phyloP scores from a whole-genome alignment of 2,797 vertebrate species.

The Sparidentex hasta region DNA sequence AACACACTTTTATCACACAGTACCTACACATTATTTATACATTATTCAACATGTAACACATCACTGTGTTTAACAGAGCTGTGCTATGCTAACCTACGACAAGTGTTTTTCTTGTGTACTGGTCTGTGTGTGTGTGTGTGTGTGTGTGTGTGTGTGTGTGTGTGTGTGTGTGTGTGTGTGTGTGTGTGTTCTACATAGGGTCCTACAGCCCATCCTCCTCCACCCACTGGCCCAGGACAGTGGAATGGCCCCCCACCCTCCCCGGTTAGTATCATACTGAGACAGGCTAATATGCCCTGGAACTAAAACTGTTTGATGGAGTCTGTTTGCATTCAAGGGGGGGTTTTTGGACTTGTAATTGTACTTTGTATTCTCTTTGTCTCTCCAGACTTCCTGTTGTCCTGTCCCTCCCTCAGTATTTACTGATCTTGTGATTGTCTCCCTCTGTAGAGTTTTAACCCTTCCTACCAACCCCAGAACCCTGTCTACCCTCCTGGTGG shows the following conservation, averaged over 20 bases:
- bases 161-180: not conserved
- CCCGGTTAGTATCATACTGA: constrained; percentile 46
- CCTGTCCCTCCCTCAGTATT: not conserved
- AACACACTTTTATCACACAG: not conserved
- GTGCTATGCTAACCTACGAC: not conserved
- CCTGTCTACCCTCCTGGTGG: constrained; percentile 59
- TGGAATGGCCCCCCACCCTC: constrained; percentile 61
- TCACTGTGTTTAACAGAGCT: not conserved
- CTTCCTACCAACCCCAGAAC: constrained; percentile 59
- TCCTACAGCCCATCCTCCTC: constrained; percentile 58
- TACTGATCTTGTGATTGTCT: constrained; percentile 9
- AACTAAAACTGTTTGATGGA: not conserved
- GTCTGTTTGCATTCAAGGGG: not conserved
- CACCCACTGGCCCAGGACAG: constrained; percentile 53
- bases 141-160: not conserved
- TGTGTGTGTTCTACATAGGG: constrained; percentile 34
- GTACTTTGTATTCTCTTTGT: not conserved
- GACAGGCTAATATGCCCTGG: not conserved
- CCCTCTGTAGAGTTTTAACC: constrained; percentile 58
- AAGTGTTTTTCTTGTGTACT: not conserved
- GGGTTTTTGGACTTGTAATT: not conserved
- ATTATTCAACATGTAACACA: not conserved
- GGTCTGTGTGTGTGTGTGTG: constrained; percentile 5
- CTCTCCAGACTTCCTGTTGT: not conserved
- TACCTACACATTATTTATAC: not conserved